A percentile compares a stretch with the other conserved stretches of the same genome.
These are phyloP conservation scores for Philaethria dido DNA, from an alignment of 2,888 invertebrate genomes.

Conservation along the genomic window DNA sequence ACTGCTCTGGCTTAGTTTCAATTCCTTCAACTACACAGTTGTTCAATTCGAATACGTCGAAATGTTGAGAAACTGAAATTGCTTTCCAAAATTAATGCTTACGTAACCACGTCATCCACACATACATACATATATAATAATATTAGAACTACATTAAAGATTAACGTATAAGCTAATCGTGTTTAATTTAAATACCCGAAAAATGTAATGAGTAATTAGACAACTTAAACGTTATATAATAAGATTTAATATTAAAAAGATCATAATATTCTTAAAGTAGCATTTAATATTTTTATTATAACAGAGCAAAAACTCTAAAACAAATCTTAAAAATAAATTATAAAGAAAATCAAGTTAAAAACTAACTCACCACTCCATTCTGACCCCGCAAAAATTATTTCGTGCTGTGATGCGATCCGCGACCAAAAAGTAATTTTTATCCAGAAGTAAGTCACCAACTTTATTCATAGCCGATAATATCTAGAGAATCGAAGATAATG, in stretches of 20 bases:
- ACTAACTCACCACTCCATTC: constrained; percentile 73
- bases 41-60: constrained; percentile 12
- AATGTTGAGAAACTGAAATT: constrained; percentile 9
- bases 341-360: background rate
- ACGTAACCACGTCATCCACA: background rate
- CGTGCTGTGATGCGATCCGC: constrained; percentile 60
- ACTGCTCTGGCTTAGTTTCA: constrained; percentile 13
- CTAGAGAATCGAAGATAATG: constrained; percentile 60
- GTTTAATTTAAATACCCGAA: background rate
- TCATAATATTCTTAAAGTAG: background rate
- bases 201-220: background rate
- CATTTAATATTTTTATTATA: background rate
- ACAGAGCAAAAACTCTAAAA: background rate
- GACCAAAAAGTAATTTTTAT: constrained; percentile 63
- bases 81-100: constrained; percentile 3
- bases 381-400: constrained; percentile 61
- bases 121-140: background rate
- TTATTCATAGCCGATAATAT: constrained; percentile 71
- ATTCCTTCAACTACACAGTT: constrained; percentile 8
- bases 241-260: background rate
- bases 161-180: background rate
- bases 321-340: background rate
- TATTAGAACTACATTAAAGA: background rate
- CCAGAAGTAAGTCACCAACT: constrained; percentile 61
- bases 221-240: background rate